Percentiles rank a stretch among this genome's conserved stretches.
phyloP scores from a whole-genome alignment of 92 coral and sea anemone genomes.

The Isaurus tuberculatus region DNA sequence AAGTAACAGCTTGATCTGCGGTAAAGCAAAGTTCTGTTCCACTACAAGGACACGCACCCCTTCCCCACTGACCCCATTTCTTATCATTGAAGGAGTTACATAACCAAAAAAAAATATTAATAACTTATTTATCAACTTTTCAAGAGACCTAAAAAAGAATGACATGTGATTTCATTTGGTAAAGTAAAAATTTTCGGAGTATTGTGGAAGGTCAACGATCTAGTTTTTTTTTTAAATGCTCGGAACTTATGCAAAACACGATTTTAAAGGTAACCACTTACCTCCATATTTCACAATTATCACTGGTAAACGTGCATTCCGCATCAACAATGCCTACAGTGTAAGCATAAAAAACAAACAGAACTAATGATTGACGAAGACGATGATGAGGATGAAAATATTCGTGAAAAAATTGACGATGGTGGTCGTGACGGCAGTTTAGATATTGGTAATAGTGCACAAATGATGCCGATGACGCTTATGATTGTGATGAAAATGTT shows the following conservation, averaged over 20 bases:
- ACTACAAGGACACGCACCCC: not conserved
- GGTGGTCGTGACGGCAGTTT: no score
- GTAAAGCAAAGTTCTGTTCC: not conserved
- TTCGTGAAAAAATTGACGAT: no score
- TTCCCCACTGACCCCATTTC: not conserved
- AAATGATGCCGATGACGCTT: not conserved
- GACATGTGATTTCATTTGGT: not conserved
- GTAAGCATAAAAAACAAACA: not conserved
- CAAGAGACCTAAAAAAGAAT: not conserved
- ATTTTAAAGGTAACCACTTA: not conserved
- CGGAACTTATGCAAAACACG: not conserved
- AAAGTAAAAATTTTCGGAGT: not conserved
- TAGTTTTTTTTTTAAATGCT: not conserved
- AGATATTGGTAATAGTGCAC: no score
- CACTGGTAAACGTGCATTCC: conserved; percentile 85
- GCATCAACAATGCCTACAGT: conserved; percentile 74
- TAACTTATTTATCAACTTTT: not conserved
- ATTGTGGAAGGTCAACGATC: not conserved
- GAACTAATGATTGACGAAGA: not conserved
- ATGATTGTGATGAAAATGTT: not conserved
- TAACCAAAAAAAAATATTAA: not conserved
- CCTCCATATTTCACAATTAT: conserved; percentile 69
- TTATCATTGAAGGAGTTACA: not conserved
- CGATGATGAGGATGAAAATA: no score
- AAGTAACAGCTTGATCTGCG: no score